Base-by-base conservation (phyloP, 2,888 invertebrate species). In the Agrochola lota region DNA sequence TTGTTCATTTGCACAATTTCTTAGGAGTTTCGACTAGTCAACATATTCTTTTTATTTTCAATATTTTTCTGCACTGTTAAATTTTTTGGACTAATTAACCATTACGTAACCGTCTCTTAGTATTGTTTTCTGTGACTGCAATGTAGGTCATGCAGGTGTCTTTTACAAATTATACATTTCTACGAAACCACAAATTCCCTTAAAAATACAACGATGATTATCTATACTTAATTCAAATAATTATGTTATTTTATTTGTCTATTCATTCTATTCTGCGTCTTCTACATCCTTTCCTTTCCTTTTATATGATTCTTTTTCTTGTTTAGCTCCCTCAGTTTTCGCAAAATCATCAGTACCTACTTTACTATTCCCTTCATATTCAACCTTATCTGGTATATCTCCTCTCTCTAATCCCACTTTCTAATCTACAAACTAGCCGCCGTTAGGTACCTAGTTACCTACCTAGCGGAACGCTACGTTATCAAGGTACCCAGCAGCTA, bases 391-490 rank as follows among this genome's bases (percentile, higher is more conserved):
- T 7, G 43, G 43, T 43, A 46, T 52, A 64, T 76, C 35, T 63
- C 1, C 9, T 23, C 12, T 66, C 30, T 43, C 15, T 71, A 60
- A 68, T 63, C 12, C 46, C 8, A 6, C 55, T 62, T 68, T 55
- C 3, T 62, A 46, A 82, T 74, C 71, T 52, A 46, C 46, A 78
- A 78, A 59, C 66, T 20, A 26, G 43, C 69, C 69, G 30, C 20
- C 60, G 2, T 15, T 59, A 30, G 30, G 57, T 46, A 72, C n/a
- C n/a, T 52, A 20, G 12, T 52, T 17, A 43, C n/a, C 57, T n/a
- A 20, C 60, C 49, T n/a, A 73, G 70, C 85, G 84, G 77, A 26
- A 75, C 74, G 52, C 30, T 64, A n/a, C 9, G 60, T 71, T 85
- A 78, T 81, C 81, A 43, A 2, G 69, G n/a, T 62, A 83, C 55